Conservation (phyloP, 2,888 invertebrate species). For the Diplolepis rosae region DNA sequence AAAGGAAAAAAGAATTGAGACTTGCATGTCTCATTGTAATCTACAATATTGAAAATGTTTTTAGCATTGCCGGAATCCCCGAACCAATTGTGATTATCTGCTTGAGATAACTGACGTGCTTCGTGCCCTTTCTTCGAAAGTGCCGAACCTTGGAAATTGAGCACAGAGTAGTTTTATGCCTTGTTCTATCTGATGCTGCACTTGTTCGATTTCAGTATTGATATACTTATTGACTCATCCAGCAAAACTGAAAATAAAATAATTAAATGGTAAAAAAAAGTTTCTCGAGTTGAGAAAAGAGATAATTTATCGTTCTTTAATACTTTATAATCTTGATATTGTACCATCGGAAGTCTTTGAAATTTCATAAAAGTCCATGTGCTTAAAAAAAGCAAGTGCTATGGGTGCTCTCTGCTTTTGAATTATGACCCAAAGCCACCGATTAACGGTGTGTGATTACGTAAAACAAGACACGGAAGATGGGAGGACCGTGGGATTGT, state of each 20-base stretch:
- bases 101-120: constrained; percentile 57
- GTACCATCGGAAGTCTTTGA: not conserved
- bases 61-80: constrained; percentile 59
- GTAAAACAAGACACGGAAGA: constrained; percentile 47
- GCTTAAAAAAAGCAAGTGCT: not conserved
- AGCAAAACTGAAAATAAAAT: no score
- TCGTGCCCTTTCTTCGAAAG: constrained; percentile 40
- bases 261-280: no score
- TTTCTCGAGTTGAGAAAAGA: not conserved
- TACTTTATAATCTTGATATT: not conserved
- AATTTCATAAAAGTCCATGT: not conserved
- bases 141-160: constrained; percentile 4
- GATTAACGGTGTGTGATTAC: constrained; percentile 53
- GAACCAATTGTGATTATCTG: constrained; percentile 70
- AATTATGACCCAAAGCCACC: constrained; percentile 44
- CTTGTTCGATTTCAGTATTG: not conserved
- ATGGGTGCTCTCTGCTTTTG: not conserved
- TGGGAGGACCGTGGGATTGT: constrained; percentile 48
- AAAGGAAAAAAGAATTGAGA: constrained; percentile 46
- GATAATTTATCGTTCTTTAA: no score
- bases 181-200: not conserved
- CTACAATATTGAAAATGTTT: constrained; percentile 62
- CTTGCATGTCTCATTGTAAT: constrained; percentile 62
- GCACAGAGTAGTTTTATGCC: not conserved
- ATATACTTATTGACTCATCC: no score